Percentiles rank a stretch among this genome's conserved stretches.
Evolutionary conservation across 2,113 vertebrate species (phyloP).

Genomic region (Gracilinanus agilis): DNA sequence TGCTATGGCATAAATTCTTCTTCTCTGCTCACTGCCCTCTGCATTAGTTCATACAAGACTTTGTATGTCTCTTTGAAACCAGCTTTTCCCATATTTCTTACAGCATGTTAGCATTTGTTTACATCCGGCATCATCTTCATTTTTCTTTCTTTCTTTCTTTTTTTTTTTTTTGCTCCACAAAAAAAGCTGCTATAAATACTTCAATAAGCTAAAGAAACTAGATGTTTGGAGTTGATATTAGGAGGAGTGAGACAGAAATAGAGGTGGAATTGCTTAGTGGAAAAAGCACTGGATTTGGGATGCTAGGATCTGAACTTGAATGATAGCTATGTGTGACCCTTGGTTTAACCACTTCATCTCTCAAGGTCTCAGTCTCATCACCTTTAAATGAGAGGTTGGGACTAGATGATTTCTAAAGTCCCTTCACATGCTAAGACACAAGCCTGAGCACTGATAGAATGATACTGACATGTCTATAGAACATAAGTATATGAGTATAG

Average conservation of each 20-base stretch:
- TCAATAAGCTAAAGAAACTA: neutral
- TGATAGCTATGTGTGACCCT: neutral
- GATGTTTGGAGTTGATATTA: neutral
- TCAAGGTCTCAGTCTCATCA: neutral
- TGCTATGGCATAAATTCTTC: neutral
- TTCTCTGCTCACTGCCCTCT: neutral
- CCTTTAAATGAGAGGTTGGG: neutral
- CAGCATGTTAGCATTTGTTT: neutral
- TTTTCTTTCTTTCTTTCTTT: neutral
- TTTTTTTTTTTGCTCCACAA: neutral
- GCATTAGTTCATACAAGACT: neutral
- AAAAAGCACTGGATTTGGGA: neutral
- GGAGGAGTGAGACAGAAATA: neutral
- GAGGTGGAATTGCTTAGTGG: neutral
- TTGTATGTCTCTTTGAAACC: neutral
- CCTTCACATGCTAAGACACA: neutral
- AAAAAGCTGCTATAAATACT: neutral
- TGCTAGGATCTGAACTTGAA: neutral
- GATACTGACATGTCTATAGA: neutral
- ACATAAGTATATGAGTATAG: neutral
- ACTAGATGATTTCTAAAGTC: neutral
- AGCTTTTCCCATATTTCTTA: neutral
- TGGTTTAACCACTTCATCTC: too few relatives aligned
- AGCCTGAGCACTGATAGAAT: neutral
- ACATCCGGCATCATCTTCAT: neutral